Evolutionary conservation across 2,113 vertebrate species (phyloP).

Genomic region (Ictidomys tridecemlineatus): DNA sequence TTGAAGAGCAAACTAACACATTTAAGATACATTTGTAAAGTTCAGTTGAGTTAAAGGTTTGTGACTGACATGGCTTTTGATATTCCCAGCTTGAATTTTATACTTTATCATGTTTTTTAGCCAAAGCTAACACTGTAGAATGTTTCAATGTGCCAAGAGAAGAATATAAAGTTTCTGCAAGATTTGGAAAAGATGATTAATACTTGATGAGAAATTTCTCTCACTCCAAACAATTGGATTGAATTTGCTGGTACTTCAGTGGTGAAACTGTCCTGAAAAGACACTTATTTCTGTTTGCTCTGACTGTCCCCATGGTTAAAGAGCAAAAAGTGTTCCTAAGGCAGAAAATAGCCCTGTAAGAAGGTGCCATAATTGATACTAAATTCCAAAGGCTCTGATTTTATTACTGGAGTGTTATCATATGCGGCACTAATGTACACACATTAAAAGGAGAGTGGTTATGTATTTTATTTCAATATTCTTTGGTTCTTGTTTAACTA

Average conservation of each 20-base stretch:
- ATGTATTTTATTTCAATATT: neutral
- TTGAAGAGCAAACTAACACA: neutral
- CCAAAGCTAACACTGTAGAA: neutral
- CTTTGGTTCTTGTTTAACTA: neutral
- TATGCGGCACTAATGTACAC: neutral
- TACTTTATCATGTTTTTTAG: neutral
- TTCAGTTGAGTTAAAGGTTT: neutral
- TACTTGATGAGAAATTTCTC: neutral
- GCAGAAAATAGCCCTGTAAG: neutral
- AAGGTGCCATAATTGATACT: neutral
- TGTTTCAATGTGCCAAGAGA: neutral
- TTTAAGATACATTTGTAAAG: neutral
- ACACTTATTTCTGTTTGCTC: neutral
- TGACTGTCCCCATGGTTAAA: neutral
- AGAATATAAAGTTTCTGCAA: neutral
- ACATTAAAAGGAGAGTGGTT: neutral
- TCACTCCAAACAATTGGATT: conserved; percentile 12
- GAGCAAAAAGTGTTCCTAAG: neutral
- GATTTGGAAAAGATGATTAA: conserved; percentile 52
- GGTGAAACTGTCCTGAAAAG: neutral
- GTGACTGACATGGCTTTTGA: neutral
- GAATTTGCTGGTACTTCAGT: neutral
- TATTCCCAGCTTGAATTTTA: neutral
- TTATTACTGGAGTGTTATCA: neutral
- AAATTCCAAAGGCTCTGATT: neutral